Percentiles rank a stretch among this genome's conserved stretches.
phyloP scores from a whole-genome alignment of 2,888 invertebrate species.

The Salticus scenicus region DNA sequence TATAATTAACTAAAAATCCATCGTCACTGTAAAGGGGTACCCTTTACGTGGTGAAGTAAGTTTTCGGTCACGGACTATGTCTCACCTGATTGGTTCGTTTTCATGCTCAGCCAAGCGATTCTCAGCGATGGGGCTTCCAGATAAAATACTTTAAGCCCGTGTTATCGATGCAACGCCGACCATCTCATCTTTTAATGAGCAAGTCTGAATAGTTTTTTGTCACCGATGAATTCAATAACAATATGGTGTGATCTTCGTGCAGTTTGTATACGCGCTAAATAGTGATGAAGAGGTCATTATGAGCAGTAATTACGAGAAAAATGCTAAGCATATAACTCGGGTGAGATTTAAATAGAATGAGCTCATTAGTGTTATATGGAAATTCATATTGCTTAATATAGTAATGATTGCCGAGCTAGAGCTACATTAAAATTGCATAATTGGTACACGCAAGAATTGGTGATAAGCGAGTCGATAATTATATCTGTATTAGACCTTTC shows the following conservation, averaged over 20 bases:
- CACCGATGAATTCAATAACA: not conserved
- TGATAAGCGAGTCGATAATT: no score
- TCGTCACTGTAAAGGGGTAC: not conserved
- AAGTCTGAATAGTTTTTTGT: not conserved
- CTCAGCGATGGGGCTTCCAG: slow-evolving; percentile 1
- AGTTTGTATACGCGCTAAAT: not conserved
- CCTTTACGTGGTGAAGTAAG: not conserved
- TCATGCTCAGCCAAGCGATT: slow-evolving; percentile 56
- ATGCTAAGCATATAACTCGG: not conserved
- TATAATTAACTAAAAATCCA: slow-evolving; percentile 8
- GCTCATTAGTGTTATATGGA: no score
- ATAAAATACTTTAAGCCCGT: not conserved
- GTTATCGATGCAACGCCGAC: not conserved
- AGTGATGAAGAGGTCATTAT: not conserved
- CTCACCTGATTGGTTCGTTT: slow-evolving; percentile 59
- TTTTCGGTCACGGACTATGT: slow-evolving; percentile 22
- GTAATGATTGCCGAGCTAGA: no score
- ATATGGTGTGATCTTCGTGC: not conserved
- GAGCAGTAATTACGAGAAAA: not conserved
- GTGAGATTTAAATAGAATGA: no score
- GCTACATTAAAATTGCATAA: no score
- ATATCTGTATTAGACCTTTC: no score
- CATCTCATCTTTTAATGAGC: slow-evolving; percentile 2
- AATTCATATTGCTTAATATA: no score
- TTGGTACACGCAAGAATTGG: no score